Evolutionary conservation across 1,140 invertebrate genomes (phyloP).

Genomic region (Drosophila parabipectinata): DNA sequence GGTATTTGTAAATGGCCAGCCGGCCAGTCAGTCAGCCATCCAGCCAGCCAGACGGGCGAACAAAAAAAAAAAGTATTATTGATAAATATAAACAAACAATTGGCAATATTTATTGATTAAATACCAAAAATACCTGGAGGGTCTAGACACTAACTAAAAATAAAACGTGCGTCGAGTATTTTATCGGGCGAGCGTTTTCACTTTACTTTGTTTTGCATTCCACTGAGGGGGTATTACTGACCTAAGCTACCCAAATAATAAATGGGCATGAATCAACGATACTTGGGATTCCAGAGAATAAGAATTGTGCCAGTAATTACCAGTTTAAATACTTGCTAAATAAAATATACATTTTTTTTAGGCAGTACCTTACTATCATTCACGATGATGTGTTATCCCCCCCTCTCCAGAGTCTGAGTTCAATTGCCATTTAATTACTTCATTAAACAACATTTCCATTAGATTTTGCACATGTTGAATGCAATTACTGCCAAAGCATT

Average conservation of each 20-base stretch:
- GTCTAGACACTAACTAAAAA: constrained; percentile 45
- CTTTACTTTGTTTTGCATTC: constrained; percentile 30
- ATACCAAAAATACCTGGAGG: constrained; percentile 30
- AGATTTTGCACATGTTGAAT: constrained; percentile 51
- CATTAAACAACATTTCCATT: constrained; percentile 39
- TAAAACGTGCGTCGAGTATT: constrained; percentile 47
- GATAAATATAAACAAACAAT: constrained; percentile 44
- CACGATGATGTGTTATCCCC: constrained; percentile 25
- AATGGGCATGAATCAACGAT: constrained; percentile 39
- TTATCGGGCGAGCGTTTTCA: constrained; percentile 27
- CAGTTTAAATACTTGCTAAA: background rate
- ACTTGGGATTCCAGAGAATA: constrained; percentile 5
- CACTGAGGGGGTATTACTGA: constrained; percentile 38
- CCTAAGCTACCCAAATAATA: constrained; percentile 54
- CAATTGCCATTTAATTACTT: constrained; percentile 56
- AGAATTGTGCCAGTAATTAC: background rate
- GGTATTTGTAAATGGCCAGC: constrained; percentile 13
- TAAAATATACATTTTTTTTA: background rate
- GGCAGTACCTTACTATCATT: background rate
- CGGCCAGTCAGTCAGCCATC: background rate
- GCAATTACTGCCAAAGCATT: constrained; percentile 51
- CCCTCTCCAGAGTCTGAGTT: background rate
- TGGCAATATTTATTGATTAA: constrained; percentile 47
- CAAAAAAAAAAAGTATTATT: constrained; percentile 12
- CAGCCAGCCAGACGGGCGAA: background rate